A percentile compares a stretch with the other conserved stretches of the same genome.
phyloP scores from a whole-genome alignment of 2,797 vertebrate species.

The Labroides dimidiatus region DNA sequence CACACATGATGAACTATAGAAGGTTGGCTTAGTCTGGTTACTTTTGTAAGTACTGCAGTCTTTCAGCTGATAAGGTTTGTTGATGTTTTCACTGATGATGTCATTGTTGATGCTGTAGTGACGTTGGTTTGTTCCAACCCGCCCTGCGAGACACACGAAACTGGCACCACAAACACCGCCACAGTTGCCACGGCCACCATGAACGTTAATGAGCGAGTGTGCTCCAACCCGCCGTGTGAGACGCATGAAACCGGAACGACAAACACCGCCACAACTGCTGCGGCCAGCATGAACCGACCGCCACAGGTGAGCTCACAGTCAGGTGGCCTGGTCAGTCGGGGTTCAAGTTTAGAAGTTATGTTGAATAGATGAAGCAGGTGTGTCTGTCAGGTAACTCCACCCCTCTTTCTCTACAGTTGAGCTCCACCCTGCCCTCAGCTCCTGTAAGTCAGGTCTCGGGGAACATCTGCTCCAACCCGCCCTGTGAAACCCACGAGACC shows the following conservation, averaged over 20 bases:
- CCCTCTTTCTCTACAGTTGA: slow-evolving; percentile 58
- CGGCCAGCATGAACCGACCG: not conserved
- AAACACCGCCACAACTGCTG: slow-evolving; percentile 50
- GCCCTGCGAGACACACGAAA: slow-evolving; percentile 86
- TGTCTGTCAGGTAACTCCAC: not conserved
- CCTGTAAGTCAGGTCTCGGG: not conserved
- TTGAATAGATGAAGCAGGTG: no score
- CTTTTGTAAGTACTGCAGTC: no score
- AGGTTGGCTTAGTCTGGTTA: no score
- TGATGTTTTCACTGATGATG: slow-evolving; percentile 2
- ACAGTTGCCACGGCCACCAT: slow-evolving; percentile 20
- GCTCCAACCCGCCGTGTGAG: slow-evolving; percentile 5
- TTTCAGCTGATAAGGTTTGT: not conserved
- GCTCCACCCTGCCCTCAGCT: slow-evolving; percentile 21
- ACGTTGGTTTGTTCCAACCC: slow-evolving; percentile 72
- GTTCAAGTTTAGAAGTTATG: no score
- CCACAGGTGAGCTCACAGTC: not conserved
- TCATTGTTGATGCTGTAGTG: slow-evolving; percentile 41
- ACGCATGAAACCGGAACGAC: slow-evolving; percentile 83
- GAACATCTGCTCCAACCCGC: slow-evolving; percentile 24
- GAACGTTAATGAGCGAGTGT: not conserved
- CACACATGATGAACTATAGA: no score
- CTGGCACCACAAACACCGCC: slow-evolving; percentile 80
- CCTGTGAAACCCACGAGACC: slow-evolving; percentile 84
- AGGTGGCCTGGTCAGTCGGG: no score